Evolutionary conservation across 2,797 vertebrate genomes (phyloP), one percentile per base, ranked within the genome.

Genomic region (Acrossocheilus fasciatus): DNA sequence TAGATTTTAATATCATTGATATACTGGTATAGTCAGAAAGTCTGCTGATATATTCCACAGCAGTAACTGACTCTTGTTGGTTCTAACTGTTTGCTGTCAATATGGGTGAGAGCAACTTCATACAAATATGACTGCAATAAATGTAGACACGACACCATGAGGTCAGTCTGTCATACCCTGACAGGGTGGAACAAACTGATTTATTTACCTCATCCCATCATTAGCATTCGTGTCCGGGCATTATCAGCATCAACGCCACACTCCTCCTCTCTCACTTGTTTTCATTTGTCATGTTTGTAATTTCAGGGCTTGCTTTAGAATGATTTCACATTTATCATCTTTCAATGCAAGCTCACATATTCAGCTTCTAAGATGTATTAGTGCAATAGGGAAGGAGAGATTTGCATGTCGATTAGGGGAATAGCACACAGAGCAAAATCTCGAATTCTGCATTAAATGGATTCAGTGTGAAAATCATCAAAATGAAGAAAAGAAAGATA

Each of bases 401-500:
- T 95, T 94, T 94, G 91, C 93, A 94, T 95, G 93, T 94, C 93
- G 92, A 95, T 94, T 93, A 94, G 90, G 59, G 52, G 88, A 88
- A 52, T 50, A 68, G n/a, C 87, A 72, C 6, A 34, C 74, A 89
- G 54, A 81, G 14, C 76, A 87, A 84, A 72, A 54, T 72, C 9
- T 20, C 3, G 34, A 84, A 54, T 26, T 78, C 23, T 52, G 26
- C 9, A 66, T 7, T n/a, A 70, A 76, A 39, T 72, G 73, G 64
- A 81, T 77, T 73, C 10, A 30, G 41, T 30, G 45, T 30, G 17
- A 66, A 66, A 76, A 73, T n/a, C 41, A 64, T 66, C n/a, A 57
- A 72, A 4, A 43, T 39, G 12, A 68, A 12, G 26, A 77, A 77
- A n/a, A 62, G 30, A 20, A 6, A 82, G 18, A 81, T 43, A 14